A percentile compares a stretch with the other conserved stretches of the same genome.
phyloP scores from a whole-genome alignment of 2,888 invertebrate genomes.

The Sarcophaga variegata region DNA sequence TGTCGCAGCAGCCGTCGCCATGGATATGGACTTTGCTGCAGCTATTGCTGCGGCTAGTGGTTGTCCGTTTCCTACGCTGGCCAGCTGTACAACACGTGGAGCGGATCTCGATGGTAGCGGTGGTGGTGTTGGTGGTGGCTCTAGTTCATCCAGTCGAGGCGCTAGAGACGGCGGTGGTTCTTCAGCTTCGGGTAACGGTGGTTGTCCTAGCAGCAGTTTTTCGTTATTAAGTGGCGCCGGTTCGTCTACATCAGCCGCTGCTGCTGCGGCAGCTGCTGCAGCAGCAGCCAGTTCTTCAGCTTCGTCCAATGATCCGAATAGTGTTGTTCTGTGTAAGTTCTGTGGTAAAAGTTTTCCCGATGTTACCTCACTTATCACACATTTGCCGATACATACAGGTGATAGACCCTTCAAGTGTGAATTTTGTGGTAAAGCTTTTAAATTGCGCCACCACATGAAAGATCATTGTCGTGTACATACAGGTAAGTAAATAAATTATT shows the following conservation, averaged over 20 bases:
- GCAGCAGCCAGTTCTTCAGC: slow-evolving; percentile 76
- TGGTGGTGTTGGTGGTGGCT: slow-evolving; percentile 67
- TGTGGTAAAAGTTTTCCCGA: slow-evolving; percentile 96
- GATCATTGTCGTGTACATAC: slow-evolving; percentile 96
- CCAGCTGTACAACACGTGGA: slow-evolving; percentile 72
- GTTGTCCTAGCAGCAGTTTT: slow-evolving; percentile 76
- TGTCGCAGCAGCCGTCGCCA: slow-evolving; percentile 77
- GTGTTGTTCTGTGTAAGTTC: slow-evolving; percentile 94
- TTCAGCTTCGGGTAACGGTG: slow-evolving; percentile 73
- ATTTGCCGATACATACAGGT: slow-evolving; percentile 94
- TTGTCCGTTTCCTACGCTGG: slow-evolving; percentile 73
- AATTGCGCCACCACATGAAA: slow-evolving; percentile 96
- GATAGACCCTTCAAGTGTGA: slow-evolving; percentile 96
- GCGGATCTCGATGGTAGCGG: slow-evolving; percentile 74
- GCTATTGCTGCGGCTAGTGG: slow-evolving; percentile 76
- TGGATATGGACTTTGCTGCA: slow-evolving; percentile 77
- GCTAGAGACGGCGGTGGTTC: slow-evolving; percentile 72
- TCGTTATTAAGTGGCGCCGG: slow-evolving; percentile 72
- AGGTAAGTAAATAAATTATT: slow-evolving; percentile 83
- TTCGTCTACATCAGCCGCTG: slow-evolving; percentile 77
- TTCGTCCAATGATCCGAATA: slow-evolving; percentile 84
- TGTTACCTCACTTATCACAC: slow-evolving; percentile 92
- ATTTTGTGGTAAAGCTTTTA: slow-evolving; percentile 96
- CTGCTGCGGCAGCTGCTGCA: slow-evolving; percentile 77
- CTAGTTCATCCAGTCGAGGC: slow-evolving; percentile 69